These are phyloP conservation scores for Amblyteles armatorius DNA, from an alignment of 2,888 invertebrate genomes.

Conservation along the genomic window DNA sequence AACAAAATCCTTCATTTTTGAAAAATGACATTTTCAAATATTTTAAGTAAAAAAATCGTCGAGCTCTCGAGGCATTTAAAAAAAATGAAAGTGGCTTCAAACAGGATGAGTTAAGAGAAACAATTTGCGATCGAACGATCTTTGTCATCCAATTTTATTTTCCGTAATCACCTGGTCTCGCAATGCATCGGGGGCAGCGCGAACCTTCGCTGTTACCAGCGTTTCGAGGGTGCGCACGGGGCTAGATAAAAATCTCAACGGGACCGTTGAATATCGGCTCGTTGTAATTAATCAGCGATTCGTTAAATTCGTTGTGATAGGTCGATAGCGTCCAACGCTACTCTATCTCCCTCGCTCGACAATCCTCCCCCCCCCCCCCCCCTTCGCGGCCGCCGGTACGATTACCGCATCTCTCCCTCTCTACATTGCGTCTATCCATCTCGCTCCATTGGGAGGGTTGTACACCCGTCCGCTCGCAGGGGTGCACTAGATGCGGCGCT, in stretches of 20 bases:
- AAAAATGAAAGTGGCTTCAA: too few species aligned
- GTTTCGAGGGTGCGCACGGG: not conserved
- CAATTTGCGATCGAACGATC: not conserved
- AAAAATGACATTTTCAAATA: too few species aligned
- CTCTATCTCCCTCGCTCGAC: constrained; percentile 64
- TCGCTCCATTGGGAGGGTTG: constrained; percentile 51
- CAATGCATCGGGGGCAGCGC: constrained; percentile 13
- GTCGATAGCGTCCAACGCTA: constrained; percentile 71
- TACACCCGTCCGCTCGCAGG: constrained; percentile 46
- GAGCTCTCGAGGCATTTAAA: too few species aligned
- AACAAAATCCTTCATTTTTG: too few species aligned
- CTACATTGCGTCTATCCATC: constrained; percentile 41
- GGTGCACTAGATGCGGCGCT: constrained; percentile 28
- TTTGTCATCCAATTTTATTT: too few species aligned
- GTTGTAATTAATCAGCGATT: constrained; percentile 78
- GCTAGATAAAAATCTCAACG: constrained; percentile 66
- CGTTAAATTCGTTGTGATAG: constrained; percentile 76
- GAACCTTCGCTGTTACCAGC: not conserved
- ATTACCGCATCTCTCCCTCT: constrained; percentile 8
- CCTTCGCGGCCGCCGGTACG: constrained; percentile 1
- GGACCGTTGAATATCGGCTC: constrained; percentile 9
- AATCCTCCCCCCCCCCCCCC: constrained; percentile 3
- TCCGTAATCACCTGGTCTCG: not conserved
- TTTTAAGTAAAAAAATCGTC: too few species aligned
- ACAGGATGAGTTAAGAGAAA: not conserved